Conservation (phyloP, 2,797 vertebrate species). For the Phoxinus dragarum region DNA sequence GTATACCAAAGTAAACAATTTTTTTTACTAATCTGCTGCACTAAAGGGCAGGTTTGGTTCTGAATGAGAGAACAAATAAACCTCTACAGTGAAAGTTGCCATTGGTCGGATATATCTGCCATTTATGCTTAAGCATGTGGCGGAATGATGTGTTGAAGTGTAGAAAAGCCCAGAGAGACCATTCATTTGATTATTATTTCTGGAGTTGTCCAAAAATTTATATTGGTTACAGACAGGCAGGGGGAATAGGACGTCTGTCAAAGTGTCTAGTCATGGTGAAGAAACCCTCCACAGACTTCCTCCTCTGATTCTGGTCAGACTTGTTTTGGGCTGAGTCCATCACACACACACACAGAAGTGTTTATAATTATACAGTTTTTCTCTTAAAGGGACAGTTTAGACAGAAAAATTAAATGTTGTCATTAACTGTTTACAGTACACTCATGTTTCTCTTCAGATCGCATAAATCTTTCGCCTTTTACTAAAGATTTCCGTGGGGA, state of each 20-base stretch:
- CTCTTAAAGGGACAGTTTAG: conserved; percentile 4
- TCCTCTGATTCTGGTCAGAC: background rate
- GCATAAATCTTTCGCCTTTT: too few relatives aligned
- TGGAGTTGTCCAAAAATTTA: conserved; percentile 6
- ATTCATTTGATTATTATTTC: conserved; percentile 17
- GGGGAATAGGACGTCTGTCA: conserved; percentile 7
- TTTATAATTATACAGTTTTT: background rate
- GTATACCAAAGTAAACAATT: too few relatives aligned
- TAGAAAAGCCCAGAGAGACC: background rate
- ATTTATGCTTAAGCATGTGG: conserved; percentile 69
- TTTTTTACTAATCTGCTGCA: too few relatives aligned
- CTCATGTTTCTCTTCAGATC: too few relatives aligned
- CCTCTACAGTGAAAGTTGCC: background rate
- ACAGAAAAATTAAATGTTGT: background rate
- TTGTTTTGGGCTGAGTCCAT: background rate
- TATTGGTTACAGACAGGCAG: background rate
- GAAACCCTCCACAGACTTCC: background rate
- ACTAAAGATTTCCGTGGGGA: too few relatives aligned
- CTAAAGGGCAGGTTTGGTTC: conserved; percentile 6
- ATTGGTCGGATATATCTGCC: conserved; percentile 62
- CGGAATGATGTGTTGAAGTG: conserved; percentile 37
- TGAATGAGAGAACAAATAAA: conserved; percentile 43
- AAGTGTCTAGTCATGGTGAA: conserved; percentile 11
- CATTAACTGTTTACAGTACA: background rate
- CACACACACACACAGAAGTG: background rate